Base-by-base conservation (phyloP, 30 jellyfish, hydroid and myxozoan species). In the Turritopsis dohrnii region DNA sequence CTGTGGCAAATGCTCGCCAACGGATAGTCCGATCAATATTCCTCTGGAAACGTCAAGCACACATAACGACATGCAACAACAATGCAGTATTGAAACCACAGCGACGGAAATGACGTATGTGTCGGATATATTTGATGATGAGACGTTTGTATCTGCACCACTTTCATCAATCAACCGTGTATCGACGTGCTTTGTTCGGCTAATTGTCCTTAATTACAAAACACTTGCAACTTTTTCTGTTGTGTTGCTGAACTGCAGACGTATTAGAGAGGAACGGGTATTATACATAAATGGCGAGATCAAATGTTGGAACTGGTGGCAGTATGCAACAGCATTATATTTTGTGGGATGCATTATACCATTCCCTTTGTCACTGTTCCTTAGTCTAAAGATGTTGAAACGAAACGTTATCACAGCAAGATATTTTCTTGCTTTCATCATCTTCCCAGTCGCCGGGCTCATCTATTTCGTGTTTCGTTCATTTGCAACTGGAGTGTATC, bases 201-300 rank as follows among this genome's bases (percentile, higher is more conserved):
- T 84, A 24, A 31, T 71, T 1, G 81, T 84, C 21, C 29, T 73
- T 13, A 84, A 84, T 29, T 18, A 29, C 22, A 66, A 31, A 7
- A 71, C 85, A 21, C 29, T 84, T 1, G 86, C 72, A 8, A 84
- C 65, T 21, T 22, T 74, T 29, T 23, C 90, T 17, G 52, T 72
- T n/a, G 29, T 65, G 8, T 74, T 84, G 66, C 66, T 84, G 0
- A 53, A 73, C 54, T 84, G 90, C 66, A 41, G 76, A n/a, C 29
- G 66, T n/a, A 8, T 84, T 23, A 24, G 29, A 0, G 41, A 52
- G 26, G 66, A 73, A 52, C 21, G 22, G 18, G 85, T 84, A 16
- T 54, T 84, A 65, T 75, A 26, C 87, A 84, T 84, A 65, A 75
- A 84, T 52, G 90, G 90, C 19, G 85, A 84, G 66, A 66, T 84